Evolutionary conservation across 2,888 invertebrate species (phyloP).

Genomic region (Abrostola triplasia): DNA sequence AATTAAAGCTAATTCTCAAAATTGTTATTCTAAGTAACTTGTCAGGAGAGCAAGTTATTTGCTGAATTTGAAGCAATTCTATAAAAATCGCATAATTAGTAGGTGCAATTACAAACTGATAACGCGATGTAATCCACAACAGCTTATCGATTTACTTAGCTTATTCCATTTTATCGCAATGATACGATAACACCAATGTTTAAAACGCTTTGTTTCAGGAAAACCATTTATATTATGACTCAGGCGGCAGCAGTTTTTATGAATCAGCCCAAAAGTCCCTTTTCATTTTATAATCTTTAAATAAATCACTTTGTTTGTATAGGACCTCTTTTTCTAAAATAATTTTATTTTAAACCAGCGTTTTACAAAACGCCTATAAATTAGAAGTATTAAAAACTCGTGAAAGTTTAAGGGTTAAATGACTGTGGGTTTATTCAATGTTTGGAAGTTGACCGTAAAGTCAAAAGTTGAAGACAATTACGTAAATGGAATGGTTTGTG

Average conservation of each 20-base stretch:
- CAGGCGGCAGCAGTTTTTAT: slow-evolving; percentile 16
- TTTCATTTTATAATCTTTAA: slow-evolving; percentile 48
- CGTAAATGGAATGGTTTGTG: slow-evolving; percentile 10
- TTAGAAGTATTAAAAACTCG: slow-evolving; percentile 26
- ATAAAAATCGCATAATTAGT: too few relatives aligned
- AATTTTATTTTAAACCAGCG: slow-evolving; percentile 35
- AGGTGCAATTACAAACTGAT: too few relatives aligned
- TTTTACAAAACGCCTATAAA: slow-evolving; percentile 12
- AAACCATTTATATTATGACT: slow-evolving; percentile 42
- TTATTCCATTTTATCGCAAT: slow-evolving; percentile 10
- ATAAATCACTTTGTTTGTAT: slow-evolving; percentile 50
- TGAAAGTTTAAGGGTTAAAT: slow-evolving; percentile 21
- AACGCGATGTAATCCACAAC: too few relatives aligned
- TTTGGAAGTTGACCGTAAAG: slow-evolving; percentile 8
- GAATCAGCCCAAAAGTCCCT: slow-evolving; percentile 23
- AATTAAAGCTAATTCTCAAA: too few relatives aligned
- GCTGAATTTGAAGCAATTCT: too few relatives aligned
- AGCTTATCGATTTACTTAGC: too few relatives aligned
- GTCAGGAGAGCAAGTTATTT: too few relatives aligned
- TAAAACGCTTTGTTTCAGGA: slow-evolving; percentile 28
- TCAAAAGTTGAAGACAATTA: slow-evolving; percentile 23
- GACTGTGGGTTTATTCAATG: slow-evolving; percentile 8
- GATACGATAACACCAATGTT: slow-evolving; percentile 21
- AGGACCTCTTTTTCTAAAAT: slow-evolving; percentile 33
- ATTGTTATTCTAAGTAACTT: too few relatives aligned